Base-by-base conservation (phyloP, 1,140 invertebrate genomes). In the Drosophila subpulchrella region DNA sequence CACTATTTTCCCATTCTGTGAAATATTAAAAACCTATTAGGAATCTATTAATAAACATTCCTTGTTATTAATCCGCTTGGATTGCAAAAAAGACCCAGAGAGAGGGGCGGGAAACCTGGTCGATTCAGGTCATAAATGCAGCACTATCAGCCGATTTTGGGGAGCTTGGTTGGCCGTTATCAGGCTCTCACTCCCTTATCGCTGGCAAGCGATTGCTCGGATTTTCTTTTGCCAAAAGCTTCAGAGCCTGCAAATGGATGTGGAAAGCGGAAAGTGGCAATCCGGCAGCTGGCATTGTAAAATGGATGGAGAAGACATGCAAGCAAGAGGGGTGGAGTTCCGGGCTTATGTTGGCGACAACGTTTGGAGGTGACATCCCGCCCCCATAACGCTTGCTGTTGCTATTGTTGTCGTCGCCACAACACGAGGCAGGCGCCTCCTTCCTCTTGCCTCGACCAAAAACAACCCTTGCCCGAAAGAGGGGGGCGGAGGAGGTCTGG, bases 401-500 rank as follows among this genome's bases (percentile, higher is more conserved):
- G 38, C 66, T 42, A 71, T 71, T 72, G 68, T 72, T 72, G 68
- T 70, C 68, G 68, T 72, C 54, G 67, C 38, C 66, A 72, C 68
- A 72, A 72, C 68, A 71, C 66, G 36, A 66, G 63, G 59, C 12
- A 11, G 30, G 27, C 12, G 10, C 51, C 24, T 17, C n/a, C 51
- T 12, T 41, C 20, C 48, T 34, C 65, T 8, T 8, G 30, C 7
- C 51, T 27, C 63, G 13, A 39, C 27, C 27, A 47, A 57, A 71
- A 71, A 58, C 68, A 72, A 71, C 68, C 68, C 68, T 71, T 68
- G 65, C 65, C 65, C 47, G n/a, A 30, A 24, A 24, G 20, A 20
- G 15, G 15, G 36, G 24, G 60, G 61, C 27, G 60, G 20, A 12
- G 24, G 47, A 15, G 57, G 44, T 32, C 20, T 51, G 47, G 38